Evolutionary conservation across 1,140 invertebrate genomes (phyloP), one percentile per base, ranked within the genome.

Genomic region (Meteorus sp.): DNA sequence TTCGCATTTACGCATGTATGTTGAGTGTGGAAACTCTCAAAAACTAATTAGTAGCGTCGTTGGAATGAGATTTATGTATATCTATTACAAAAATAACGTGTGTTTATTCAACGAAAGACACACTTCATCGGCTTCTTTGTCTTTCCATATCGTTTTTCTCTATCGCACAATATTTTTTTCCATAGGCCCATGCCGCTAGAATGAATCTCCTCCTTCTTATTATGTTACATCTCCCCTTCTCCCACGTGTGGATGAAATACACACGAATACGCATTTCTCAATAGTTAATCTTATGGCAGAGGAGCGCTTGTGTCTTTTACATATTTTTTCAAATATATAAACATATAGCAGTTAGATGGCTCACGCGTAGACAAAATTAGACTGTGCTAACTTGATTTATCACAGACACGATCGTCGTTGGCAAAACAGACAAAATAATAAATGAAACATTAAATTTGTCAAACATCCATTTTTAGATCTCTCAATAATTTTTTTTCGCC

Each of bases 1-100:
- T n/a, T n/a, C n/a, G n/a, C n/a, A 29, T 29, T 4, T 29, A 5
- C 27, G 4, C 4, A 4, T 29, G 27, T 33, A 7, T 33, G 6
- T 33, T 20, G 29, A 41, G 31, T 27, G 23, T 48, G 45, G 17
- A 48, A 48, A 29, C 70, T 73, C 69, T 65, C 59, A 66, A 37
- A 68, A 73, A 73, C 71, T 74, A 74, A 76, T 75, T 76, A 76
- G 63, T 17, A 37, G 29, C 22, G 41, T 19, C 45, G 39, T 33
- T 33, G 27, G 23, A 29, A 44, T 13, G 29, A 22, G 9, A 27
- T 29, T 52, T 19, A 31, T 59, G 39, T 43, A 37, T 44, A 39
- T 27, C 15, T 11, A 15, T 31, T n/a, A 60, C 35, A 33, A 27
- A 60, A 60, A 60, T 48, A 60, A 41, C 53, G 47, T 35, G 31